Evolutionary conservation across 2,113 vertebrate species (phyloP).

Genomic region (Lophochroa leadbeateri): DNA sequence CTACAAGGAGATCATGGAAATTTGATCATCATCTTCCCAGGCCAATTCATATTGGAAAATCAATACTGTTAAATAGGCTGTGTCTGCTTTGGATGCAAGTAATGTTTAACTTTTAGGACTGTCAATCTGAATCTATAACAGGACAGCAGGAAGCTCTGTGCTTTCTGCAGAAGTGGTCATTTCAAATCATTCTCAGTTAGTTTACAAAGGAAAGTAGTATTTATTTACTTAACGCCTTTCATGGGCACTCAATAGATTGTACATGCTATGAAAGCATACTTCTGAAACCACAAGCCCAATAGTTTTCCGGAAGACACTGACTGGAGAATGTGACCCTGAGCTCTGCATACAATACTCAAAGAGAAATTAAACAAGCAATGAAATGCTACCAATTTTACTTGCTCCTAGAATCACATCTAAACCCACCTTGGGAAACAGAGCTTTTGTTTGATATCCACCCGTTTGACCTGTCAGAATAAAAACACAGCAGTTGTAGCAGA

Average conservation of each 20-base stretch:
- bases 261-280: fast-evolving
- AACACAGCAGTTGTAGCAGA: not conserved
- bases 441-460: not conserved
- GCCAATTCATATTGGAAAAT: not conserved
- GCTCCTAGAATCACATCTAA: not conserved
- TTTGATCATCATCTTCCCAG: not conserved
- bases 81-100: not conserved
- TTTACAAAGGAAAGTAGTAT: not conserved
- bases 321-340: not conserved
- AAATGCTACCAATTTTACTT: not conserved
- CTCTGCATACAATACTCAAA: not conserved
- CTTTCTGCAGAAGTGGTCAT: not conserved
- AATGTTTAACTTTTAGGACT: not conserved
- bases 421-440: not conserved
- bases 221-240: not conserved
- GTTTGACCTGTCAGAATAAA: not conserved
- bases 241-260: not conserved
- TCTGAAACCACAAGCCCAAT: not conserved
- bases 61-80: not conserved
- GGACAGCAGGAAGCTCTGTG: not conserved
- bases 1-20: not conserved
- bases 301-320: not conserved
- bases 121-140: not conserved
- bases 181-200: not conserved
- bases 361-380: not conserved